Percentiles rank a stretch among this genome's conserved stretches.
Evolutionary conservation across 2,888 invertebrate genomes (phyloP).

Genomic region (Chrysolina americana): DNA sequence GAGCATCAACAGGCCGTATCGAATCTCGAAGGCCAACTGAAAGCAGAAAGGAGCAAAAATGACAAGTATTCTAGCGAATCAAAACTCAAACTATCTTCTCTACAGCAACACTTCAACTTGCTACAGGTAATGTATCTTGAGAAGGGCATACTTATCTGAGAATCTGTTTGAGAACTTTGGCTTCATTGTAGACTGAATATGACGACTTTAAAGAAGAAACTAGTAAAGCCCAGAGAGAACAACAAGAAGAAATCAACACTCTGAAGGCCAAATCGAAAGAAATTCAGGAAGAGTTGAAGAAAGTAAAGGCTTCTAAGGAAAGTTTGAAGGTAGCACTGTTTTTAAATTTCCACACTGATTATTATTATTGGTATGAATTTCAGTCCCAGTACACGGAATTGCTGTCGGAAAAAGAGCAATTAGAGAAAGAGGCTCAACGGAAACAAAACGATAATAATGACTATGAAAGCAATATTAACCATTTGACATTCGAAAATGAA

Average conservation of each 20-base stretch:
- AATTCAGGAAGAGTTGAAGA: constrained; percentile 70
- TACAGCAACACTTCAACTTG: constrained; percentile 73
- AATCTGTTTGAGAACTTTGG: constrained; percentile 13
- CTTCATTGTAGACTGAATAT: constrained; percentile 69
- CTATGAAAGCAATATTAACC: constrained; percentile 60
- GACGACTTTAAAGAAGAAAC: constrained; percentile 72
- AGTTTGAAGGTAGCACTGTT: constrained; percentile 67
- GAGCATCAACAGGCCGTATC: constrained; percentile 72
- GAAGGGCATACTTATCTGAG: too few species aligned
- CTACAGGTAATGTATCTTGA: constrained; percentile 53
- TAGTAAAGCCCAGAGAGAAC: constrained; percentile 69
- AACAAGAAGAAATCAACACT: constrained; percentile 70
- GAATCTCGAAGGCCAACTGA: constrained; percentile 69
- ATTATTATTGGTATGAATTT: constrained; percentile 39
- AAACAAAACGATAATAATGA: constrained; percentile 58
- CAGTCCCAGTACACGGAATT: constrained; percentile 65
- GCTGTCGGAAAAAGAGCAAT: constrained; percentile 64
- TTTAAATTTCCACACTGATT: constrained; percentile 32
- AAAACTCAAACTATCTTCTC: constrained; percentile 71
- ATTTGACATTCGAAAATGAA: constrained; percentile 61
- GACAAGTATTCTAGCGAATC: constrained; percentile 71
- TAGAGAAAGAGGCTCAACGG: constrained; percentile 60
- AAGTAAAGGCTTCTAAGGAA: constrained; percentile 64
- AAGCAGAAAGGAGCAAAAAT: constrained; percentile 70
- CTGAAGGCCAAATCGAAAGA: constrained; percentile 70